A percentile compares a stretch with the other conserved stretches of the same genome.
Conservation (phyloP, 2,113 vertebrate species). For the Synodontis membranacea region DNA sequence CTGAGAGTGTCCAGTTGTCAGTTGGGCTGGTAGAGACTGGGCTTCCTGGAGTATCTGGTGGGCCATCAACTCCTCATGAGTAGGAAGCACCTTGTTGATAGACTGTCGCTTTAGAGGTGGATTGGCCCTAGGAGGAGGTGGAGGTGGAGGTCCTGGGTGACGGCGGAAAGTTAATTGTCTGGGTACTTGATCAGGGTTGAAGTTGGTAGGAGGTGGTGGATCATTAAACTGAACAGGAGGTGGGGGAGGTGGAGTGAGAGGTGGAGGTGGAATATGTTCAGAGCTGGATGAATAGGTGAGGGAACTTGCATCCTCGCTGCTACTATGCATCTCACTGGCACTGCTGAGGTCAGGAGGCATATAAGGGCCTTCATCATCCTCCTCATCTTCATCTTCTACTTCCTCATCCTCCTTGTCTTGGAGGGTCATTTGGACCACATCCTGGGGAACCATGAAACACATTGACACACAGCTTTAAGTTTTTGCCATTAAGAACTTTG, state of each 20-base stretch:
- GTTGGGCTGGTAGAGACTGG: conserved; percentile 73
- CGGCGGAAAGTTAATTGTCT: conserved; percentile 69
- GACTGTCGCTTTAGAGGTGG: conserved; percentile 72
- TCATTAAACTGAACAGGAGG: conserved; percentile 85
- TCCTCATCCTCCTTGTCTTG: conserved; percentile 77
- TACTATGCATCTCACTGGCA: conserved; percentile 86
- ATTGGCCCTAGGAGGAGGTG: conserved; percentile 74
- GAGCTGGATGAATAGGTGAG: conserved; percentile 94
- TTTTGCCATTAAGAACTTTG: neutral
- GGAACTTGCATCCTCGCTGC: conserved; percentile 87
- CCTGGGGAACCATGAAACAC: conserved; percentile 69
- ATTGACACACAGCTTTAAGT: neutral
- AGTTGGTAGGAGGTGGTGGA: conserved; percentile 59
- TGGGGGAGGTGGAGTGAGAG: conserved; percentile 81
- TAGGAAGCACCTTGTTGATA: conserved; percentile 72
- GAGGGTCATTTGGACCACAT: conserved; percentile 88
- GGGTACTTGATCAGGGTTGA: conserved; percentile 68
- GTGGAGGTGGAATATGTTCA: conserved; percentile 87
- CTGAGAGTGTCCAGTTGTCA: conserved; percentile 64
- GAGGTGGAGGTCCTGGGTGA: conserved; percentile 76
- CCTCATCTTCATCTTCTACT: conserved; percentile 67
- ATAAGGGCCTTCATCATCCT: conserved; percentile 80
- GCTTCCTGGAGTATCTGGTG: conserved; percentile 67
- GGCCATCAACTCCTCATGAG: conserved; percentile 67
- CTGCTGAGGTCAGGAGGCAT: conserved; percentile 87